Evolutionary conservation across 2,888 invertebrate species (phyloP).

Genomic region (Nematopogon swammerdamellus): DNA sequence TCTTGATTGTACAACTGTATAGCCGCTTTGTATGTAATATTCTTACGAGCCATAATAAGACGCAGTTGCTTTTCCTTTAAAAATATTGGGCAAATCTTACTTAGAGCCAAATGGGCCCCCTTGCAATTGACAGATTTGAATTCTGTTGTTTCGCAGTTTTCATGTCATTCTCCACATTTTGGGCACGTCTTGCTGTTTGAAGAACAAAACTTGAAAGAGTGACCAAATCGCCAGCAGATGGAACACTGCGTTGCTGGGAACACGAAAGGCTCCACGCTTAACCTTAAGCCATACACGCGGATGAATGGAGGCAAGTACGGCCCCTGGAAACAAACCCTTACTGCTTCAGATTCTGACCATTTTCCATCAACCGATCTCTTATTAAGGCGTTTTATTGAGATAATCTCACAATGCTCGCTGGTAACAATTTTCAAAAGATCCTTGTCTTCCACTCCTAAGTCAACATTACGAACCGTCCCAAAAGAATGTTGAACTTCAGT

Average conservation of each 20-base stretch:
- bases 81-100: slow-evolving; percentile 9
- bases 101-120: slow-evolving; percentile 10
- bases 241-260: slow-evolving; percentile 8
- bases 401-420: too few relatives aligned
- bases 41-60: too few relatives aligned
- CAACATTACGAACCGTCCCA: too few relatives aligned
- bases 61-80: slow-evolving; percentile 9
- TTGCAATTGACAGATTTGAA: slow-evolving; percentile 11
- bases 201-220: slow-evolving; percentile 6
- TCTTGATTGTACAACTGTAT: too few relatives aligned
- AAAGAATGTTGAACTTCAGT: too few relatives aligned
- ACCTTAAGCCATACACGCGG: neutral
- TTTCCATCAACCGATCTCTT: too few relatives aligned
- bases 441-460: too few relatives aligned
- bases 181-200: slow-evolving; percentile 7
- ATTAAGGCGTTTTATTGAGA: too few relatives aligned
- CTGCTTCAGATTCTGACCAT: too few relatives aligned
- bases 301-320: neutral
- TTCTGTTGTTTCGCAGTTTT: slow-evolving; percentile 8
- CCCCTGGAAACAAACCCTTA: too few relatives aligned
- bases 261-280: neutral
- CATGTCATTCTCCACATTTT: slow-evolving; percentile 6
- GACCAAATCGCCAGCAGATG: slow-evolving; percentile 7
- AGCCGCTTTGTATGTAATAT: too few relatives aligned
- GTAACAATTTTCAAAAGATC: too few relatives aligned